Percentiles rank a stretch among this genome's conserved stretches.
These are phyloP conservation scores for Machaerirhynchus nigripectus DNA, from an alignment of 2,113 vertebrate genomes.

Conservation along the genomic window DNA sequence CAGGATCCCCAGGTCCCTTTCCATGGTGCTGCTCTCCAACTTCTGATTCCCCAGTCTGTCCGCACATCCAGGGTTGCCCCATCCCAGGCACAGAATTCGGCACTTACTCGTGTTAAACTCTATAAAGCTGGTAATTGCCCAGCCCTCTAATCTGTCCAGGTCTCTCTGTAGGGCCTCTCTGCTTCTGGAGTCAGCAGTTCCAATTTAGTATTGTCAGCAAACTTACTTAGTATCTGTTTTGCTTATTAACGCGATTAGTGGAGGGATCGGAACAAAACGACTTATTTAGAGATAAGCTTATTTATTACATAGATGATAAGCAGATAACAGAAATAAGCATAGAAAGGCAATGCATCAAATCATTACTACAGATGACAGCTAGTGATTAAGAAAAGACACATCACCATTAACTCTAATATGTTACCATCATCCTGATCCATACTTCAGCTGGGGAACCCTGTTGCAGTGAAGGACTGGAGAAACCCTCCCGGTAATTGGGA, in stretches of 20 bases:
- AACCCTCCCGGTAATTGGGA: background rate
- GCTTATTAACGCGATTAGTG: background rate
- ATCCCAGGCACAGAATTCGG: background rate
- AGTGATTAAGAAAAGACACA: background rate
- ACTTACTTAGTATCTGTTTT: background rate
- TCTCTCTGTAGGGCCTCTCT: background rate
- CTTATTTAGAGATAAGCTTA: background rate
- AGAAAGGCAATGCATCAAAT: background rate
- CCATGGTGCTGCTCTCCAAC: background rate
- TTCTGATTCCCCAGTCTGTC: background rate
- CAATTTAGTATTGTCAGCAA: background rate
- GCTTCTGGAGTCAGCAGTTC: background rate
- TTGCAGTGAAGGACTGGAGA: background rate
- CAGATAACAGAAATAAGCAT: background rate
- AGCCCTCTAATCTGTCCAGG: background rate
- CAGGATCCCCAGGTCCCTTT: background rate
- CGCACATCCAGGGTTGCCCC: background rate
- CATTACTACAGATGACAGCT: background rate
- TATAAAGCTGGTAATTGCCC: background rate
- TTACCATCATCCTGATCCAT: background rate
- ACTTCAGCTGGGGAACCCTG: background rate
- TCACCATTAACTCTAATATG: background rate
- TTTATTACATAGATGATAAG: background rate
- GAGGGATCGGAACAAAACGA: background rate
- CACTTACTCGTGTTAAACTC: background rate